phyloP scores from a whole-genome alignment of 2,113 vertebrate genomes.

The Garra rufa region DNA sequence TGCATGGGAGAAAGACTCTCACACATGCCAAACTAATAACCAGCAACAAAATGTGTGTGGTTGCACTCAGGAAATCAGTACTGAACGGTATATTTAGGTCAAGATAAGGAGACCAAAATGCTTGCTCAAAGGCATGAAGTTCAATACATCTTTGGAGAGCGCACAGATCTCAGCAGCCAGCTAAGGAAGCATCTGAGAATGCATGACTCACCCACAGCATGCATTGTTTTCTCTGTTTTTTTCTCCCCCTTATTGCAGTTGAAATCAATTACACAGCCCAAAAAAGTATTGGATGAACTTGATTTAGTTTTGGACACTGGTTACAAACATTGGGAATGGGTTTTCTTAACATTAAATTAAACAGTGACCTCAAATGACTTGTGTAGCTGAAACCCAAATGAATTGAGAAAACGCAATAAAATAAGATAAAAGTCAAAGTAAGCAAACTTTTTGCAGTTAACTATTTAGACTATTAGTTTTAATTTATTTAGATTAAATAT shows the following conservation, averaged over 20 bases:
- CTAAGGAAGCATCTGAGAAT: constrained; percentile 13
- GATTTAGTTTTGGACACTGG: neutral
- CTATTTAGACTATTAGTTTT: too few relatives aligned
- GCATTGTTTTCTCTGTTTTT: constrained; percentile 11
- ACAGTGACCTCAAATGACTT: neutral
- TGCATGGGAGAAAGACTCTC: constrained; percentile 40
- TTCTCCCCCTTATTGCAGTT: constrained; percentile 10
- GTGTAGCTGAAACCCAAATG: neutral
- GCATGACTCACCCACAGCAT: constrained; percentile 37
- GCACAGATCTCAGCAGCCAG: constrained; percentile 26
- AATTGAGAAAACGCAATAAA: neutral
- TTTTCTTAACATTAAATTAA: constrained; percentile 1
- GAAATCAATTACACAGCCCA: constrained; percentile 2
- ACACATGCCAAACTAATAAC: constrained; percentile 60
- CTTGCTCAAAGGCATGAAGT: constrained; percentile 54
- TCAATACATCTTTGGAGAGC: constrained; percentile 44
- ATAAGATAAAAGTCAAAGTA: neutral
- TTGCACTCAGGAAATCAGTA: constrained; percentile 61
- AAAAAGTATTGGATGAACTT: neutral
- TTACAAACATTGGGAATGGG: neutral
- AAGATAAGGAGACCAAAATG: constrained; percentile 50
- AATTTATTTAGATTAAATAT: too few relatives aligned
- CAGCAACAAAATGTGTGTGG: constrained; percentile 55
- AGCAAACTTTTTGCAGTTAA: neutral
- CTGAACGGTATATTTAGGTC: constrained; percentile 58